A percentile compares a stretch with the other conserved stretches of the same genome.
phyloP scores from a whole-genome alignment of 1,140 invertebrate genomes.

The Lethocerus indicus region DNA sequence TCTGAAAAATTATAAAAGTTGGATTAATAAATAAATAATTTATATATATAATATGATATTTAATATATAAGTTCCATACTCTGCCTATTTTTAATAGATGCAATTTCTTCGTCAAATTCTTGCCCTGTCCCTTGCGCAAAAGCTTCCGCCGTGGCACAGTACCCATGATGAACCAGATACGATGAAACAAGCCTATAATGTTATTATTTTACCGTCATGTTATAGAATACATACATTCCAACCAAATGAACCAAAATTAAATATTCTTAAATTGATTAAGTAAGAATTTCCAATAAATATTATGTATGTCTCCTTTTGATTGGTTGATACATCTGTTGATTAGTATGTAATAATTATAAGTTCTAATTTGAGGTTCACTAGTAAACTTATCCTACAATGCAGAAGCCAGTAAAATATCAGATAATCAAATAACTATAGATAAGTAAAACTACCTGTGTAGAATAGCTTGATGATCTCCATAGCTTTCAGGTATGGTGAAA shows the following conservation, averaged over 20 bases:
- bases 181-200: slow-evolving; percentile 80
- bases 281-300: not conserved
- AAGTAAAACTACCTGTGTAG: slow-evolving; percentile 74
- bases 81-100: slow-evolving; percentile 93
- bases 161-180: slow-evolving; percentile 95
- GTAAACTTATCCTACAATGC: not conserved
- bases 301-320: not conserved
- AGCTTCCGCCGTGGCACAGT: slow-evolving; percentile 90
- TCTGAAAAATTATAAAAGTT: no score
- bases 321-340: not conserved
- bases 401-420: not conserved
- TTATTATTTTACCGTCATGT: no score
- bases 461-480: slow-evolving; percentile 80
- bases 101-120: slow-evolving; percentile 79
- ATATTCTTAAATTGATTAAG: not conserved
- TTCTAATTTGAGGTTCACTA: not conserved
- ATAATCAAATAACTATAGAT: not conserved
- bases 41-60: no score
- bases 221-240: no score
- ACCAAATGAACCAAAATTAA: not conserved
- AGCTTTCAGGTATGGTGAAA: slow-evolving; percentile 69
- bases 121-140: slow-evolving; percentile 83
- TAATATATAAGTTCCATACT: slow-evolving; percentile 44
- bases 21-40: no score
- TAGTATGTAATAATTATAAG: not conserved